A percentile compares a stretch with the other conserved stretches of the same genome.
These are phyloP conservation scores for Emys orbicularis DNA, from an alignment of 2,797 vertebrate genomes.

Conservation along the genomic window DNA sequence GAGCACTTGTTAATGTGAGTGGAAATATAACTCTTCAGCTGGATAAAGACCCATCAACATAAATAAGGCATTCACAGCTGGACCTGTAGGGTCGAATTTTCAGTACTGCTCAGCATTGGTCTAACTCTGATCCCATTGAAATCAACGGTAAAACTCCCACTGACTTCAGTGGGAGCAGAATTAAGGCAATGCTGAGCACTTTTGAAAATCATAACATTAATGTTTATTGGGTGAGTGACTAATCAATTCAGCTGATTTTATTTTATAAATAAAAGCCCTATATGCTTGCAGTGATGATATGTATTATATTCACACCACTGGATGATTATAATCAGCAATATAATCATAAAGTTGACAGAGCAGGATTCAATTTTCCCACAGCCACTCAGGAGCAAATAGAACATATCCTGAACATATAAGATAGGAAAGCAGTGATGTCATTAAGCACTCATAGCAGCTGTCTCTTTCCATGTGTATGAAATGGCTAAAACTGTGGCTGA, in stretches of 20 bases:
- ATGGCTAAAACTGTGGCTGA: neutral
- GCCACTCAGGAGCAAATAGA: neutral
- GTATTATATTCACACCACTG: fast-evolving
- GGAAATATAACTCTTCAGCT: neutral
- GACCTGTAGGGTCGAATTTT: neutral
- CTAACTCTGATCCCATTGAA: neutral
- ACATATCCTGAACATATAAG: fast-evolving
- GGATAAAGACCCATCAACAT: neutral
- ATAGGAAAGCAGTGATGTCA: neutral
- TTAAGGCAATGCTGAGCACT: fast-evolving
- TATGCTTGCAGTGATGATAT: neutral
- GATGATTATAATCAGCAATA: neutral
- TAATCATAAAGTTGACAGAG: neutral
- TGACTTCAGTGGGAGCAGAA: fast-evolving
- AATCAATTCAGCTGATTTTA: neutral
- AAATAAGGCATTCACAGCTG: neutral
- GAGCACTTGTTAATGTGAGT: neutral
- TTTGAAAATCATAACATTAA: neutral
- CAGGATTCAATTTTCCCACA: neutral
- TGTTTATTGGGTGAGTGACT: neutral
- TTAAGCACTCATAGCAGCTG: neutral
- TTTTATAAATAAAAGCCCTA: neutral
- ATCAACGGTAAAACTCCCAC: fast-evolving
- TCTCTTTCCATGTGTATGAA: fast-evolving
- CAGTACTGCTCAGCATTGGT: neutral